phyloP scores from a whole-genome alignment of 2,113 vertebrate genomes.

The Dicaeum eximium region DNA sequence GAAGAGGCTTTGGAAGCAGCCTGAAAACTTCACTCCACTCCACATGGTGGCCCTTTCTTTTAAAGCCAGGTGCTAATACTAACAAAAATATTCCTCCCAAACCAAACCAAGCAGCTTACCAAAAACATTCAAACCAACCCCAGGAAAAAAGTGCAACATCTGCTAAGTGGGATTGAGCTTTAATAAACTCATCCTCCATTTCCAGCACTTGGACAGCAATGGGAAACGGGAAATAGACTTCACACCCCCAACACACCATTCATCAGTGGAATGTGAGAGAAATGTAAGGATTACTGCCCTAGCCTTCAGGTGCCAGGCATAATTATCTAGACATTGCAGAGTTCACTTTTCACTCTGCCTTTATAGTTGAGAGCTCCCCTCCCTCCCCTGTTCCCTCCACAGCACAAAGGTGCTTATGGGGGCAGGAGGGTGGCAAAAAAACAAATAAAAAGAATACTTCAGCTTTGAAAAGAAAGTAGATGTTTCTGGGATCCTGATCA shows the following conservation, averaged over 20 bases:
- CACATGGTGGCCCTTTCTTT: neutral
- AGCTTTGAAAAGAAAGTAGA: constrained; percentile 45
- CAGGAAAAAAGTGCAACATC: neutral
- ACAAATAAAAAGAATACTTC: neutral
- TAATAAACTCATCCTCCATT: neutral
- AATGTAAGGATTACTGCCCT: constrained; percentile 14
- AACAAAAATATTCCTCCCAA: neutral
- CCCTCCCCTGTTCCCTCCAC: neutral
- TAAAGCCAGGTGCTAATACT: neutral
- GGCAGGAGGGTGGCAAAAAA: neutral
- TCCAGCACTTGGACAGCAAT: constrained; percentile 55
- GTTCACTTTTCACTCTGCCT: constrained; percentile 7
- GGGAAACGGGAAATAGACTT: neutral
- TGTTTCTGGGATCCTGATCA: constrained; percentile 35
- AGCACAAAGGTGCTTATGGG: neutral
- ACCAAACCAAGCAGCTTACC: neutral
- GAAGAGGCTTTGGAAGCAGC: neutral
- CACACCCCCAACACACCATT: constrained; percentile 9
- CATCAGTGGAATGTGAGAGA: constrained; percentile 46
- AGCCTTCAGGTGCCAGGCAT: constrained; percentile 9
- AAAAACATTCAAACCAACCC: neutral
- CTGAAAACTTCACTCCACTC: neutral
- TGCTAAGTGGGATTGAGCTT: neutral
- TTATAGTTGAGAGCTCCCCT: neutral
- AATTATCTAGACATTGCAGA: constrained; percentile 1